These are phyloP conservation scores for Drosophila arawakana DNA, from an alignment of 1,140 invertebrate species.

Conservation along the genomic window DNA sequence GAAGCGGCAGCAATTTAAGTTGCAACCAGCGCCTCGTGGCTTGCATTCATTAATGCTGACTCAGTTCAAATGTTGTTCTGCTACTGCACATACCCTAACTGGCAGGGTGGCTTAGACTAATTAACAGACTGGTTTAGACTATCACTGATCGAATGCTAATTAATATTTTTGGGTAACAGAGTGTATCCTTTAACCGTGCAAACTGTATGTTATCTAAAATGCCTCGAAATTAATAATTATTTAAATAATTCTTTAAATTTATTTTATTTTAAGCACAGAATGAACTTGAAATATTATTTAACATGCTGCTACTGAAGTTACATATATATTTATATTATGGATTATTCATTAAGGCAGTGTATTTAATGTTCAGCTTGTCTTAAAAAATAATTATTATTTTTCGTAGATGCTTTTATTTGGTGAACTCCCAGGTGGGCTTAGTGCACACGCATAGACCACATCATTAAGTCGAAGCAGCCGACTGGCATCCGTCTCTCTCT, in stretches of 20 bases:
- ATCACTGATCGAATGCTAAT: neutral
- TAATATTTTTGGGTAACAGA: too few species aligned
- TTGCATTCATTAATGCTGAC: conserved; percentile 75
- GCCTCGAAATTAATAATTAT: too few species aligned
- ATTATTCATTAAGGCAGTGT: neutral
- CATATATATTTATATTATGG: too few species aligned
- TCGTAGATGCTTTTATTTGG: conserved; percentile 5
- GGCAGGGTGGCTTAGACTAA: neutral
- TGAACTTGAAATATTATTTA: neutral
- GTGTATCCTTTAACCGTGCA: too few species aligned
- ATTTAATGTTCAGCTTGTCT: neutral
- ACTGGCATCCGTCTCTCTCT: neutral
- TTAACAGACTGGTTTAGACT: neutral
- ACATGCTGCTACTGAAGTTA: too few species aligned
- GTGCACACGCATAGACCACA: conserved; percentile 55
- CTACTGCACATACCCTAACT: conserved; percentile 6
- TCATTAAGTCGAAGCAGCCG: conserved; percentile 62
- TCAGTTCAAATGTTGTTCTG: conserved; percentile 43
- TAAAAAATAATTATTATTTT: conserved; percentile 3
- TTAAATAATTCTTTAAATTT: too few species aligned
- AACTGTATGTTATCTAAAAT: too few species aligned
- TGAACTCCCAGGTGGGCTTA: neutral
- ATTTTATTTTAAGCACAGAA: too few species aligned
- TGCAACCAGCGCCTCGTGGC: conserved; percentile 58
- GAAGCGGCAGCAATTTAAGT: conserved; percentile 84